These are phyloP conservation scores for Sisyra terminalis DNA, from an alignment of 2,888 invertebrate species.

Conservation along the genomic window DNA sequence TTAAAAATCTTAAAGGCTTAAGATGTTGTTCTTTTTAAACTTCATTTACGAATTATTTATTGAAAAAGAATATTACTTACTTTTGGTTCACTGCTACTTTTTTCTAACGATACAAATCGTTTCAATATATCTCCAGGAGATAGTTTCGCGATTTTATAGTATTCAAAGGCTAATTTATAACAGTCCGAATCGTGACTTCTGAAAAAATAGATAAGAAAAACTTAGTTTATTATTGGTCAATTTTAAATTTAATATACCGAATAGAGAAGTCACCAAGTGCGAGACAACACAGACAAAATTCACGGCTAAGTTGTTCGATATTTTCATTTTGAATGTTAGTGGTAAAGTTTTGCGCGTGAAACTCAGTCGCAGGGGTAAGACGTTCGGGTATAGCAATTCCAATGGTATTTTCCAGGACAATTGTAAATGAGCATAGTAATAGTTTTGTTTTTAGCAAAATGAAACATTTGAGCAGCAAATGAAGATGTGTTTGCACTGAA, in stretches of 20 bases:
- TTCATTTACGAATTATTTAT: no score
- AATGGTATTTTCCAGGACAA: slow-evolving; percentile 21
- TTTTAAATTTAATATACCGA: no score
- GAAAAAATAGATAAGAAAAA: not conserved
- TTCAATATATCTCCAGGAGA: slow-evolving; percentile 30
- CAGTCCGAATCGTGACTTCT: slow-evolving; percentile 17
- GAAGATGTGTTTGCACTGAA: slow-evolving; percentile 49
- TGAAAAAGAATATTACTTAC: no score
- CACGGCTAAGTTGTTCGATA: no score
- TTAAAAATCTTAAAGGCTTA: no score
- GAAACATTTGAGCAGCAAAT: slow-evolving; percentile 56
- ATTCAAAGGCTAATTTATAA: slow-evolving; percentile 31
- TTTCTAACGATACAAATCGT: slow-evolving; percentile 24
- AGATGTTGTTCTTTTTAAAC: no score
- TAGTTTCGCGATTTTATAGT: slow-evolving; percentile 35
- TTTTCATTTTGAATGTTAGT: no score
- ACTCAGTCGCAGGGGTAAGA: no score
- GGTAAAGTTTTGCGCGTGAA: no score
- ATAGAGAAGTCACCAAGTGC: no score
- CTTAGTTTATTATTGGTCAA: not conserved
- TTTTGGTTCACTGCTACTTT: not conserved
- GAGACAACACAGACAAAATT: no score
- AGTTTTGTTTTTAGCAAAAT: slow-evolving; percentile 39
- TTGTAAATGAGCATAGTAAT: slow-evolving; percentile 22
- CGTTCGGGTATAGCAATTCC: slow-evolving; percentile 15